Percentiles rank a stretch among this genome's conserved stretches.
These are phyloP conservation scores for Nyctereutes procyonoides DNA, from an alignment of 2,113 vertebrate species.

Conservation along the genomic window DNA sequence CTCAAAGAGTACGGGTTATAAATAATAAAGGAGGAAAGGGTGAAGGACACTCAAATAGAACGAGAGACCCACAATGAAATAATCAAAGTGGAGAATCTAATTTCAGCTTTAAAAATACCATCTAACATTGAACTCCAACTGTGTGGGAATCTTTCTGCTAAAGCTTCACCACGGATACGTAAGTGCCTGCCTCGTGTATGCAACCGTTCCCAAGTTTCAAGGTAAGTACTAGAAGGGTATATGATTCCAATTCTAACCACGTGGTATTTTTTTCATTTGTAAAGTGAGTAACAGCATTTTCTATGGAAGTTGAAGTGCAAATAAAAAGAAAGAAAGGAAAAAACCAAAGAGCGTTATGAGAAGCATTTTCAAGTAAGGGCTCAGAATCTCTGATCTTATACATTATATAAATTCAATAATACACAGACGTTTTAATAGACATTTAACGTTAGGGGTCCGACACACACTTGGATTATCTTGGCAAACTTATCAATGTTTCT, in stretches of 20 bases:
- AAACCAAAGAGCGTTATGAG: background rate
- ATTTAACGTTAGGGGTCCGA: background rate
- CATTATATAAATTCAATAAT: background rate
- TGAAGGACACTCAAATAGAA: conserved; percentile 95
- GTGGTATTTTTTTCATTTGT: background rate
- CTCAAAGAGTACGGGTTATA: conserved; percentile 98
- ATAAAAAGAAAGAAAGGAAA: background rate
- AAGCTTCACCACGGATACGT: conserved; percentile 36
- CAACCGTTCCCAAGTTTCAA: conserved; percentile 42
- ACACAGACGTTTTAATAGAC: background rate
- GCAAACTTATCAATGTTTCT: background rate
- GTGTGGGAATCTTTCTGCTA: conserved; percentile 53
- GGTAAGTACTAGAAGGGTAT: background rate
- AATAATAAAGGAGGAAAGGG: conserved; percentile 99
- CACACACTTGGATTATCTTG: background rate
- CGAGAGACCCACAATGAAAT: conserved; percentile 91
- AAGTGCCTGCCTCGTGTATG: background rate
- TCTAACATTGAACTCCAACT: conserved; percentile 82
- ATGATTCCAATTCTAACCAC: background rate
- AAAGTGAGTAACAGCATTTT: conserved; percentile 20
- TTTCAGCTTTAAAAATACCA: conserved; percentile 94
- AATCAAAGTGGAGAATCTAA: conserved; percentile 97
- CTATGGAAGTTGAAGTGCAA: background rate
- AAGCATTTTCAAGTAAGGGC: background rate
- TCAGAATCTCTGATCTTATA: background rate